Conservation (phyloP, 1,140 invertebrate species). For the Drosophila albomicans region DNA sequence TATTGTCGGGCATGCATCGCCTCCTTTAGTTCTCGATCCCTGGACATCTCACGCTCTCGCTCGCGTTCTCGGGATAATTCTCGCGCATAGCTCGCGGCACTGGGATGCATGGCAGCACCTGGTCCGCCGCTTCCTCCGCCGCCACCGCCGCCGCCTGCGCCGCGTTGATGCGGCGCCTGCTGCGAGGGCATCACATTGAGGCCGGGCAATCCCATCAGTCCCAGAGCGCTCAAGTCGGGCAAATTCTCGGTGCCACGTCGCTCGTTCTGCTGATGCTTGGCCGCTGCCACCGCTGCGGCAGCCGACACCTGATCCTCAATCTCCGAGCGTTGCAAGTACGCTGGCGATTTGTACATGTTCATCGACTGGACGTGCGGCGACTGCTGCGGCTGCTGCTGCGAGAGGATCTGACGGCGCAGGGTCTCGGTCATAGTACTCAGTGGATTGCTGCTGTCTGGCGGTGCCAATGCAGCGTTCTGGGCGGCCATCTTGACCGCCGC, state of each 20-base stretch:
- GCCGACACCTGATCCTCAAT: constrained; percentile 81
- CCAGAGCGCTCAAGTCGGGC: constrained; percentile 75
- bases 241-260: constrained; percentile 65
- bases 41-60: constrained; percentile 64
- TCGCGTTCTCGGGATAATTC: constrained; percentile 69
- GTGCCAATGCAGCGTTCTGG: constrained; percentile 67
- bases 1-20: constrained; percentile 76
- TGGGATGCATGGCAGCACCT: constrained; percentile 60
- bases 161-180: constrained; percentile 40
- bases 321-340: constrained; percentile 78
- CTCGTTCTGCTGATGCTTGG: constrained; percentile 69
- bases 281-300: constrained; percentile 69
- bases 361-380: constrained; percentile 75
- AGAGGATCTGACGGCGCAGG: constrained; percentile 76
- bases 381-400: constrained; percentile 75
- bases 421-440: constrained; percentile 81
- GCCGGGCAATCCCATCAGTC: constrained; percentile 77
- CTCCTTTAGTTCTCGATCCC: constrained; percentile 73
- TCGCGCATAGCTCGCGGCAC: constrained; percentile 71
- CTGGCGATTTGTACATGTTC: constrained; percentile 83
- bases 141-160: constrained; percentile 24
- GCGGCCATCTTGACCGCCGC: constrained; percentile 72
- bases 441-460: constrained; percentile 68
- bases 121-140: constrained; percentile 10
- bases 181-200: constrained; percentile 78